Evolutionary conservation across 53 echinoderm and acorn worm genomes (phyloP), one percentile per base, ranked within the genome.

Genomic region (Patiria pectinifera): DNA sequence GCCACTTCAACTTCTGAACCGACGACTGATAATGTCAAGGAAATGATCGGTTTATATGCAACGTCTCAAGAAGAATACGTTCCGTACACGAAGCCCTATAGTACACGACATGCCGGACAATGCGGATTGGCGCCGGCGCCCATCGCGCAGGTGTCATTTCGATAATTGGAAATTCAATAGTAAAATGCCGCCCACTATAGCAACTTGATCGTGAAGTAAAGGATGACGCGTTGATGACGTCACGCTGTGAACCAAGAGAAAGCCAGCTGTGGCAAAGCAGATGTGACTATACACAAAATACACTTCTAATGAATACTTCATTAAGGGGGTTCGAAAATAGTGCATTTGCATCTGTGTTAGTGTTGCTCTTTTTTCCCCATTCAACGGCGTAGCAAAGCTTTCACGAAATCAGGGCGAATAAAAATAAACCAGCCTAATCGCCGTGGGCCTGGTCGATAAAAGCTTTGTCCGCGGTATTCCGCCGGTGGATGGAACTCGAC

Each of bases 111-210:
- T 8, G 60, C 60, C 19, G 13, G 66, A 1, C 6, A 66, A 14
- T 14, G 3, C 19, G 3, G 66, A 16, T 66, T 66, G 85, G 85
- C 85, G 85, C 85, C 85, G 45, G 35, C 53, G 35, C 35, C 35
- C 35, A 35, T 26, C 84, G 84, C 15, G 46, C 85, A 85, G 85
- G 85, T 85, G 85, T 85, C 69, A 85, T 85, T 85, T 25, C 85
- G 85, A 85, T 85, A 85, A 85, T 85, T 85, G 85, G 85, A 85
- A 85, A 85, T 45, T 85, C 45, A 85, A 85, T 85, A 69, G 85
- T 45, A 60, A 69, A 85, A 85, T 43, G 69, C 85, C 69, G 69
- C 60, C 69, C 66, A 66, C 85, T 85, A 66, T 85, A 45, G 19
- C 66, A 35, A 69, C 63, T 85, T 69, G 66, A 66, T 66, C 66